A percentile compares a stretch with the other conserved stretches of the same genome.
Evolutionary conservation across 1,140 invertebrate species (phyloP).

Genomic region (Galleria mellonella): DNA sequence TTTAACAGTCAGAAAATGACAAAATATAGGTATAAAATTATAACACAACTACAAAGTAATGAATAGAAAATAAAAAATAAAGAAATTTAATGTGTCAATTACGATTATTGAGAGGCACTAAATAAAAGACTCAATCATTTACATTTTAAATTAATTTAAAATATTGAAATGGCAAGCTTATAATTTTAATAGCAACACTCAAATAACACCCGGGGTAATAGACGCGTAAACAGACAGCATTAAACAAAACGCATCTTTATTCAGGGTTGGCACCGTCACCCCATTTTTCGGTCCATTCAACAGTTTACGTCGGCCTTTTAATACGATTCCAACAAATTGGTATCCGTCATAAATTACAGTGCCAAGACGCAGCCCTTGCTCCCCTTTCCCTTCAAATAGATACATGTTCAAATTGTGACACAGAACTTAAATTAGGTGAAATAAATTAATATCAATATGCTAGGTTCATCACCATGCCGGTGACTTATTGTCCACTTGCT

Average conservation of each 20-base stretch:
- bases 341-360: conserved; percentile 55
- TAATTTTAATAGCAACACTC: conserved; percentile 9
- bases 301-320: conserved; percentile 55
- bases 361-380: conserved; percentile 33
- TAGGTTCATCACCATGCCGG: no score
- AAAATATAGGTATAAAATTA: no score
- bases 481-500: no score
- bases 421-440: neutral
- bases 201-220: conserved; percentile 10
- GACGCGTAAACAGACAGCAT: conserved; percentile 21
- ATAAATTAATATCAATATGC: no score
- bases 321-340: conserved; percentile 58
- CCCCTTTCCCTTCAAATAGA: conserved; percentile 20
- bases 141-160: no score
- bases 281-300: conserved; percentile 59
- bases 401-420: conserved; percentile 1
- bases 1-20: no score
- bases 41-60: no score
- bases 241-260: conserved; percentile 16
- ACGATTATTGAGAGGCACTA: no score
- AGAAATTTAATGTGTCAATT: no score
- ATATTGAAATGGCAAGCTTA: neutral
- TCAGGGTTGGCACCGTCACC: conserved; percentile 34
- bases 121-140: no score
- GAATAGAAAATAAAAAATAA: no score